Evolutionary conservation across 2,113 vertebrate species (phyloP).

Genomic region (Erpornis zantholeuca): DNA sequence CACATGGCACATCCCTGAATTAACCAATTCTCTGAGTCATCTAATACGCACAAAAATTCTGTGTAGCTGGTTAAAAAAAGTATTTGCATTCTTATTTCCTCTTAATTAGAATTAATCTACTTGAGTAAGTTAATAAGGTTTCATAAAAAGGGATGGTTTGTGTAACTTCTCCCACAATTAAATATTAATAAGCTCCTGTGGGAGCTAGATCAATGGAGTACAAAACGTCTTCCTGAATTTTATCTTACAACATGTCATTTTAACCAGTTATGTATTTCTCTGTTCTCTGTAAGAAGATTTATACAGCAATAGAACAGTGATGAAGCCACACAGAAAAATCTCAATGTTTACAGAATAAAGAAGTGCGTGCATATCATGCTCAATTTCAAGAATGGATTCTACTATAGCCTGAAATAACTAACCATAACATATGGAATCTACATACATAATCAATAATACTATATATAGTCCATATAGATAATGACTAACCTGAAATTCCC

Average conservation of each 20-base stretch:
- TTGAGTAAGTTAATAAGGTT: constrained; percentile 15
- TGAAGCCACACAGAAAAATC: neutral
- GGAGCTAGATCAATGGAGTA: constrained; percentile 43
- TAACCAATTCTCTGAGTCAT: neutral
- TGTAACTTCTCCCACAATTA: constrained; percentile 55
- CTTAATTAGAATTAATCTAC: constrained; percentile 25
- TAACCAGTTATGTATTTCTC: neutral
- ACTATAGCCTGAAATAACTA: neutral
- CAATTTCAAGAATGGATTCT: neutral
- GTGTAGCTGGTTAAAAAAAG: neutral
- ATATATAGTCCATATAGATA: neutral
- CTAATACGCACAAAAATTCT: neutral
- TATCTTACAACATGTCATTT: neutral
- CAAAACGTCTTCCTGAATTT: constrained; percentile 9
- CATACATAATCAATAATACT: neutral
- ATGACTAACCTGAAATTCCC: neutral
- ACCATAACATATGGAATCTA: neutral
- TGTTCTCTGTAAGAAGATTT: neutral
- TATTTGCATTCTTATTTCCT: constrained; percentile 16
- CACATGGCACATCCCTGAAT: neutral
- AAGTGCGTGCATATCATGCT: neutral
- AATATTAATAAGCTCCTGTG: constrained; percentile 54
- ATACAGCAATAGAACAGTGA: neutral
- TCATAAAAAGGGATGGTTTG: constrained; percentile 5
- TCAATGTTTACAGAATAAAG: neutral